Evolutionary conservation across 2,888 invertebrate genomes (phyloP), one percentile per base, ranked within the genome.

Genomic region (Teinopalpus imperialis): DNA sequence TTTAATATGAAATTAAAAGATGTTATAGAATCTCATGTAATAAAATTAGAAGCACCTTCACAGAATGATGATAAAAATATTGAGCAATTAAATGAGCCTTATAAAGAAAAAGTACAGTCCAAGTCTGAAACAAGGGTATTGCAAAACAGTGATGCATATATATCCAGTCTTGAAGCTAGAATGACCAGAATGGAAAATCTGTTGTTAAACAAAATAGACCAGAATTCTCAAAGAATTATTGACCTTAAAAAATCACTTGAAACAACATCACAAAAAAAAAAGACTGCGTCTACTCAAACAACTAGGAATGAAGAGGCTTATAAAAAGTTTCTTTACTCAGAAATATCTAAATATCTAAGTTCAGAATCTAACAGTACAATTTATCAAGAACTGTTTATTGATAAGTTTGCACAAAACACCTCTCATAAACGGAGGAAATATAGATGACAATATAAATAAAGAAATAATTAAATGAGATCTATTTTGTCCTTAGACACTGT

Each of bases 1-100:
- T 86, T 82, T 52, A 87, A 87, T 56, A 83, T 80, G 73, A 85
- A 76, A 54, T 52, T 88, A 30, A 69, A 73, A 57, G 82, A 86
- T 54, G 72, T 83, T 3, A 64, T 86, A 49, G 74, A 77, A 60
- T 69, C 75, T 20, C 77, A 76, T 54, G 39, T 44, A 26, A 58
- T 49, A 5, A 52, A 51, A 32, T 48, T 56, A 37, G 26, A 30
- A 20, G 37, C 52, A 24, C 49, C 46, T 39, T 57, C 48, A 39
- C 14, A 42, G n/a, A 24, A 39, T 31, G 36, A 44, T 13, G 37
- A 21, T 24, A 35, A 45, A 47, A 40, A 27, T 13, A 47, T 20
- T 12, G 40, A 34, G 8, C 29, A 32, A 5, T 24, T 13, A 29
- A 14, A 27, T 30, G 23, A 43, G 4, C 31, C 12, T 29, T 34